Evolutionary conservation across 2,888 invertebrate genomes (phyloP), one percentile per base, ranked within the genome.

Genomic region (Rhingia campestris): DNA sequence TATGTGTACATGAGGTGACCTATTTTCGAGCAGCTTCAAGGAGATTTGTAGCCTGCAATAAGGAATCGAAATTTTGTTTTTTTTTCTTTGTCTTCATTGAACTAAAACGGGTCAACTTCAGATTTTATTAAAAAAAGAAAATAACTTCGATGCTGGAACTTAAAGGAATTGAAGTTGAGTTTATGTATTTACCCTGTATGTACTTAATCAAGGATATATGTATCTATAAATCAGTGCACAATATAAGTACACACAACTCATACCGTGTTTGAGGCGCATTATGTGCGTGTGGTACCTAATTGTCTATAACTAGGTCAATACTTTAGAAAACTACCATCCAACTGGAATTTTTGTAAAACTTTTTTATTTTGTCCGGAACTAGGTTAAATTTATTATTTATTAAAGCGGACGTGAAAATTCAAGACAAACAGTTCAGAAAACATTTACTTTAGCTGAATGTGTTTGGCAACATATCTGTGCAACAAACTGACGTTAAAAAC

Each of bases 1-100:
- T 51, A 30, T 61, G 61, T 45, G 22, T 9, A 6, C 14, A n/a
- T 63, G 56, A 12, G 53, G 54, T 75, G 80, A 81, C 80, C 80
- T 81, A 75, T 58, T 63, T 70, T 74, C 22, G 12, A n/a, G 22
- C 10, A 30, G 37, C 54, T 54, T 63, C 54, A 73, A 73, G 54
- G 73, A 54, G 54, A 54, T 73, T 37, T 63, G 30, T 49, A 43
- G 61, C 56, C 63, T 63, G 73, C 73, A 63, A 54, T 47, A 32
- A 12, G 32, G 41, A 63, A 37, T 51, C 9, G 14, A 9, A 45
- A 35, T 35, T 45, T 54, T 35, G 54, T 22, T 30, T 51, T 67
- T 45, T 9, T 4, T 10, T 22, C 22, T 22, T 22, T 2, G 22
- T 22, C 14, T 9, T 56, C 4, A n/a, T 64, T 51, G 30, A 1